Base-by-base conservation (phyloP, 2,113 vertebrate genomes). In the Halichoerus grypus region DNA sequence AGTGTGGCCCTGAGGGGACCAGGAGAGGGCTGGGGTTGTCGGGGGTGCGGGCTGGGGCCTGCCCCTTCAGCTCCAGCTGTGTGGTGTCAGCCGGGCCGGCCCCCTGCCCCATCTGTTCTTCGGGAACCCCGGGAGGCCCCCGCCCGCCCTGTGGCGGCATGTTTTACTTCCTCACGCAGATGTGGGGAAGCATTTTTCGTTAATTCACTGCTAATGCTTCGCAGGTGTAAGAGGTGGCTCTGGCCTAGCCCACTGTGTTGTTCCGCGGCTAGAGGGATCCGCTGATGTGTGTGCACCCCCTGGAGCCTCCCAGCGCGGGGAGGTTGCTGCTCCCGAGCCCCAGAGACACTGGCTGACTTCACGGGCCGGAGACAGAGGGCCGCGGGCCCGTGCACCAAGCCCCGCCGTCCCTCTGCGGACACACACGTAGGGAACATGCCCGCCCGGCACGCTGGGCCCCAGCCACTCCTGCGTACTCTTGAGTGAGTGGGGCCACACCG, bases 161-260 rank as follows among this genome's bases (percentile, higher is more conserved):
- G 81, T 80, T 24, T 53, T 2, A 31, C 71, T 88, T 72, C 74
- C 93, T 94, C 72, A n/a, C 0, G 0, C 90, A 88, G 97, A 95
- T 46, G 49, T 39, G 13, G 92, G 87, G 91, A 98, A 96, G 84
- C 36, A 51, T 12, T 0, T 42, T 91, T 88, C 89, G 4, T 81
- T 98, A 98, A 99, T 98, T 96, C 98, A 61, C 88, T 76, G 92
- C 96, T 98, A 95, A 98, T 97, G 92, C 88, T 42, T 65, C 93
- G 36, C 96, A 97, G 96, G 98, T 81, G 87, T 80, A 80, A 77
- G 55, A 61, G 96, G 96, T 82, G 96, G 51, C 57, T 57, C 0
- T n/a, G 53, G 85, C 59, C 39, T 85, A 87, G 97, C 95, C 82
- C 79, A 10, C 51, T 1, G 33, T 93, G 77, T n/a, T 69, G 92